These are phyloP conservation scores for Aphelinus certus DNA, from an alignment of 1,140 invertebrate species.

Conservation along the genomic window DNA sequence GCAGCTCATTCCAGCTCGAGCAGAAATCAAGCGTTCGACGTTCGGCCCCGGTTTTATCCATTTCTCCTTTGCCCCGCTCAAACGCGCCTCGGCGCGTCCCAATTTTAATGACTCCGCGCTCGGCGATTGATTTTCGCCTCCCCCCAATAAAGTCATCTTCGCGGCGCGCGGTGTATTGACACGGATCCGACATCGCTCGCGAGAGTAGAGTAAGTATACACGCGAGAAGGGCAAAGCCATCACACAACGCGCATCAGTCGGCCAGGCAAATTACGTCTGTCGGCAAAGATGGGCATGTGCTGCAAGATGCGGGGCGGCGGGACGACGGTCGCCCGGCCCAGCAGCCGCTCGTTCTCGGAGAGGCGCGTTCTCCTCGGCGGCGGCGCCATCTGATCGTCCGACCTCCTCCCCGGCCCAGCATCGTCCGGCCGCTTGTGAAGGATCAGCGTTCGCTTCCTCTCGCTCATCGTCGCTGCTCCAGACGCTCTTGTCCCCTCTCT, in stretches of 20 bases:
- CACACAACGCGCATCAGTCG: too few relatives aligned
- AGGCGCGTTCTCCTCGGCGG: background rate
- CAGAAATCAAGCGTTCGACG: too few relatives aligned
- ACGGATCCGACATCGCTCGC: background rate
- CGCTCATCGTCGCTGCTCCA: conserved; percentile 47
- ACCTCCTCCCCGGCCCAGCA: background rate
- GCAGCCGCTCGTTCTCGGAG: background rate
- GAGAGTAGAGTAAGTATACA: background rate
- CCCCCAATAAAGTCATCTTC: too few relatives aligned
- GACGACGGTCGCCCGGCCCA: conserved; percentile 14
- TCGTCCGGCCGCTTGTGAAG: conserved; percentile 45
- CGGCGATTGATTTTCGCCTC: too few relatives aligned
- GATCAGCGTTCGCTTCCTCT: conserved; percentile 47
- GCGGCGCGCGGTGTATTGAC: too few relatives aligned
- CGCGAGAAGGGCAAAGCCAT: background rate
- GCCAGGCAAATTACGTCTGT: conserved; percentile 19
- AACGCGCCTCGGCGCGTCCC: too few relatives aligned
- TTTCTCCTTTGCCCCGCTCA: too few relatives aligned
- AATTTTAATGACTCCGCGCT: too few relatives aligned
- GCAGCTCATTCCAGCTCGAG: too few relatives aligned
- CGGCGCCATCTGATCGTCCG: background rate
- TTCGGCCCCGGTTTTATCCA: too few relatives aligned
- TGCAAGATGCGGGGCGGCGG: conserved; percentile 19
- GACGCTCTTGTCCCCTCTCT: background rate
- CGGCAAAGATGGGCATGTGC: background rate